phyloP scores from a whole-genome alignment of 2,797 vertebrate species.

The Argyrosomus regius region DNA sequence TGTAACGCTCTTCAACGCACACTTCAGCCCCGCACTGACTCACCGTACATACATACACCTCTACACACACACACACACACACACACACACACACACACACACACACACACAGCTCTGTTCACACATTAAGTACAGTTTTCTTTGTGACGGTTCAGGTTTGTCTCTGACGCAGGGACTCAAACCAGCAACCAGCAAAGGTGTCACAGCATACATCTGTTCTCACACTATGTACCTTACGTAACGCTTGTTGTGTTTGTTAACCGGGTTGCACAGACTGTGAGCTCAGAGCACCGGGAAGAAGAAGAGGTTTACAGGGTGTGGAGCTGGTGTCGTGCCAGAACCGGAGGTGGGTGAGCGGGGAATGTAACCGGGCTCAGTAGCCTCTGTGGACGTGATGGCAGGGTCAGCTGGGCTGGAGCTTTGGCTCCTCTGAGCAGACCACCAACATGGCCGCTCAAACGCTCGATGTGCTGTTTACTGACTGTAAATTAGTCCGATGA shows the following conservation, averaged over 20 bases:
- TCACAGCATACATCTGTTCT: no score
- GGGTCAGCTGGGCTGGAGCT: background rate
- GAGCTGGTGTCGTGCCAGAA: no score
- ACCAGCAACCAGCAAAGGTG: background rate
- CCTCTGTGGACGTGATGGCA: no score
- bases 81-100: conserved; percentile 37
- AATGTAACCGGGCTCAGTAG: no score
- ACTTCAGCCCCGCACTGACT: conserved; percentile 50
- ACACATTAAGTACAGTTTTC: background rate
- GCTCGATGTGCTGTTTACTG: background rate
- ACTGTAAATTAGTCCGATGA: conserved; percentile 31
- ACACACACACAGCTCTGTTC: conserved; percentile 14
- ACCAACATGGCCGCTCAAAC: background rate
- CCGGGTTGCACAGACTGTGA: no score
- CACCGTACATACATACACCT: conserved; percentile 22
- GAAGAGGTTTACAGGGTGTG: no score
- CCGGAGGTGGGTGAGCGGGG: no score
- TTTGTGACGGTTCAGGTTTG: background rate
- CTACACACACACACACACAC: conserved; percentile 22
- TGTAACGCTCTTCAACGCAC: conserved; percentile 48
- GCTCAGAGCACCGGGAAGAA: no score
- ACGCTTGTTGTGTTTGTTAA: no score
- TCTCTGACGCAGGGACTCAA: background rate
- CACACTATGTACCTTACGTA: no score
- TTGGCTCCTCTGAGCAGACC: background rate